Evolutionary conservation across 2,888 invertebrate genomes (phyloP).

Genomic region (Adelognathus sp.): DNA sequence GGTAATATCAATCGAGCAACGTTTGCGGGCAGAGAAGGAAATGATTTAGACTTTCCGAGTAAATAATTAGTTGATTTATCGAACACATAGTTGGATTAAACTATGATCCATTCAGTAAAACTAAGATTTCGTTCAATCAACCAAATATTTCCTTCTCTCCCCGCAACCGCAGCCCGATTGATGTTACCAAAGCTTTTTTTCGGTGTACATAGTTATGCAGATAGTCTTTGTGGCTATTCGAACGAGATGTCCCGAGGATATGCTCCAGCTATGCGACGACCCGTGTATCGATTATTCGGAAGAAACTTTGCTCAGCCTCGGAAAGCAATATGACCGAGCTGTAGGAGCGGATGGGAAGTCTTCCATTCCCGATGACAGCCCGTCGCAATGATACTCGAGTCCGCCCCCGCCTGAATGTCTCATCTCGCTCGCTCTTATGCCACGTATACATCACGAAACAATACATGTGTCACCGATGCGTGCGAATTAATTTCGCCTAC

Average conservation of each 20-base stretch:
- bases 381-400: neutral
- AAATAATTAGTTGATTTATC: no score
- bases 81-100: no score
- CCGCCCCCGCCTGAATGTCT: neutral
- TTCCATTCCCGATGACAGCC: neutral
- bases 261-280: neutral
- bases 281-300: neutral
- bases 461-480: neutral
- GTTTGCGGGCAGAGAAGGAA: no score
- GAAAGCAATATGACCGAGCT: conserved; percentile 5
- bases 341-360: neutral
- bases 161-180: neutral
- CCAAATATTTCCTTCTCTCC: neutral
- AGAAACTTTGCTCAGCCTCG: conserved; percentile 1
- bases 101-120: no score
- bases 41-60: no score
- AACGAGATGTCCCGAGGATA: neutral
- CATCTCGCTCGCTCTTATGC: neutral
- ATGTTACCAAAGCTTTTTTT: neutral
- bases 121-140: no score
- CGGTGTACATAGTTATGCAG: no score
- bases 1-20: no score
- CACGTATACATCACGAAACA: neutral
- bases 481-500: conserved; percentile 55
- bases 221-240: neutral